Percentiles rank a stretch among this genome's conserved stretches.
phyloP scores from a whole-genome alignment of 2,113 vertebrate species.

The Mormyrus iriodes region DNA sequence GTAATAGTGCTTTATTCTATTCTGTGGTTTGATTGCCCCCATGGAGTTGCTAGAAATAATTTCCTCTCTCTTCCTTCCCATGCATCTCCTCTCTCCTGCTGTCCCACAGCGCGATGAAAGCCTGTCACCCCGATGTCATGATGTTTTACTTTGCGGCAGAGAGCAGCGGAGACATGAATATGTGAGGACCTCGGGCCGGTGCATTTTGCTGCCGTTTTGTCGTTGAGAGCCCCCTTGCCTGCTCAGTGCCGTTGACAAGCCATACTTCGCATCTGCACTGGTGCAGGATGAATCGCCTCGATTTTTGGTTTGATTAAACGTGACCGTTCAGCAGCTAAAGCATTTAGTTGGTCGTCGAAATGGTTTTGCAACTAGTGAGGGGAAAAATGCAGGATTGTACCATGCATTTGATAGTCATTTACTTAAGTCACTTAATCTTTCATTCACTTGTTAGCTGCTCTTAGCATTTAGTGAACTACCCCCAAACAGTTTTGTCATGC shows the following conservation, averaged over 20 bases:
- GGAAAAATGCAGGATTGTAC: background rate
- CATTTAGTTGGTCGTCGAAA: background rate
- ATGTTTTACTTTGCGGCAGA: constrained; percentile 96
- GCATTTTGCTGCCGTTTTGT: background rate
- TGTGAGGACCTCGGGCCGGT: constrained; percentile 60
- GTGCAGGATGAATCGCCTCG: background rate
- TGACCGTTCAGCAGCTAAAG: background rate
- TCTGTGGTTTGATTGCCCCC: background rate
- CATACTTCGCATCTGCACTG: background rate
- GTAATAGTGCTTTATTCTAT: background rate
- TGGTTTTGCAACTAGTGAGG: background rate
- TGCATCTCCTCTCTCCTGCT: background rate
- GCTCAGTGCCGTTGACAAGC: background rate
- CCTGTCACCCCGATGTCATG: constrained; percentile 87
- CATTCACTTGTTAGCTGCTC: background rate
- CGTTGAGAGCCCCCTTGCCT: background rate
- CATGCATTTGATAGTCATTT: background rate
- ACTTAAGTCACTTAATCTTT: background rate
- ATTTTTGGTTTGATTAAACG: background rate
- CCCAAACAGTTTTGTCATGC: background rate
- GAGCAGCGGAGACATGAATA: constrained; percentile 82
- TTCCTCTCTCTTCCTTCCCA: background rate
- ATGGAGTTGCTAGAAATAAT: background rate
- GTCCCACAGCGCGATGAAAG: constrained; percentile 81
- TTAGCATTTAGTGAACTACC: background rate